These are phyloP conservation scores for Phycodurus eques DNA, from an alignment of 2,113 vertebrate species.

Conservation along the genomic window DNA sequence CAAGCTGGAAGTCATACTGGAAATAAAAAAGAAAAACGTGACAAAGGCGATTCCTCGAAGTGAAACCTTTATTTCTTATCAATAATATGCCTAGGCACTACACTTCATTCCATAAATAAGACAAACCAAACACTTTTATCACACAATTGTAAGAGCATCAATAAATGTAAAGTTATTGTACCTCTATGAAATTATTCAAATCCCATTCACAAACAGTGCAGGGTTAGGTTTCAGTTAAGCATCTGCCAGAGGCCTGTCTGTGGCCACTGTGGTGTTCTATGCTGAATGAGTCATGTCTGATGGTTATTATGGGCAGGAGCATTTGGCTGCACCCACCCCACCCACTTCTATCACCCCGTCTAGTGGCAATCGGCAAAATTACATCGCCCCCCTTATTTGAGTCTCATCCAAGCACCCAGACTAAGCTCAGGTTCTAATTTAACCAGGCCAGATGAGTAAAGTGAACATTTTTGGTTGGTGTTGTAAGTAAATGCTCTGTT, in stretches of 20 bases:
- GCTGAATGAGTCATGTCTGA: conserved; percentile 75
- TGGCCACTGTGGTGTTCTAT: conserved; percentile 72
- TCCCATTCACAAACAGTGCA: conserved; percentile 70
- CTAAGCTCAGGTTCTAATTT: conserved; percentile 40
- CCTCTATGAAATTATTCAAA: conserved; percentile 60
- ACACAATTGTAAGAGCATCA: conserved; percentile 53
- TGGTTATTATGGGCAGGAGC: conserved; percentile 67
- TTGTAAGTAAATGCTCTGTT: conserved; percentile 8
- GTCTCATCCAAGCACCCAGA: conserved; percentile 34
- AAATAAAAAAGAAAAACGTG: conserved; percentile 12
- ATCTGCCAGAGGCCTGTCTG: conserved; percentile 74
- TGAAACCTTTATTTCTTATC: conserved; percentile 39
- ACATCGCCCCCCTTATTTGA: conserved; percentile 44
- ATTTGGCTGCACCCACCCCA: conserved; percentile 26
- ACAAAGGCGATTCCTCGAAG: conserved; percentile 10
- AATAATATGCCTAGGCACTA: conserved; percentile 42
- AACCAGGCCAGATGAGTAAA: conserved; percentile 38
- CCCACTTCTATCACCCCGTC: conserved; percentile 52
- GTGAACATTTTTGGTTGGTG: conserved; percentile 35
- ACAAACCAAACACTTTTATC: conserved; percentile 51
- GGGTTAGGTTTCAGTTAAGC: conserved; percentile 60
- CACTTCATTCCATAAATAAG: conserved; percentile 43
- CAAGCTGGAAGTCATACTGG: conserved; percentile 27
- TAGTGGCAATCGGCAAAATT: conserved; percentile 63
- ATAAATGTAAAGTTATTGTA: conserved; percentile 55